These are phyloP conservation scores for Hanleya hanleyi DNA, from an alignment of 2,888 invertebrate genomes.

Conservation along the genomic window DNA sequence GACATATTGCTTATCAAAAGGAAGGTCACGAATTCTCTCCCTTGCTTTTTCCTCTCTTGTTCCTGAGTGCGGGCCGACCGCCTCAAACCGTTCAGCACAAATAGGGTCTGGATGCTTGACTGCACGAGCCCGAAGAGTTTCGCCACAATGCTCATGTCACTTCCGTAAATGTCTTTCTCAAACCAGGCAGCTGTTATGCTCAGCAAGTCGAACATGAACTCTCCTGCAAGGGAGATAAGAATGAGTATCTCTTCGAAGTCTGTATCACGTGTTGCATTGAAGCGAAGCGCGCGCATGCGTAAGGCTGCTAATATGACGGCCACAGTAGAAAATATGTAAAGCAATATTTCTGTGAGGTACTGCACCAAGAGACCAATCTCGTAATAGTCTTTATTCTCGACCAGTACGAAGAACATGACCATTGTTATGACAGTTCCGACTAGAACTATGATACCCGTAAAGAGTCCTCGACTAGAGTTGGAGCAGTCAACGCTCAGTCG, in stretches of 20 bases:
- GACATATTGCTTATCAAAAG: constrained; percentile 95
- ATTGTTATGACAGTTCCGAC: constrained; percentile 79
- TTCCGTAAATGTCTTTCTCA: constrained; percentile 84
- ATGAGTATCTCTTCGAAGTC: constrained; percentile 77
- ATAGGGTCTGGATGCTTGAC: constrained; percentile 91
- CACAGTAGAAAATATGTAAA: constrained; percentile 90
- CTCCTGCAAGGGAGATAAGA: constrained; percentile 92
- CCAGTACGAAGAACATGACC: constrained; percentile 96
- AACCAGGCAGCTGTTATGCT: constrained; percentile 93
- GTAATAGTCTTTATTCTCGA: constrained; percentile 81
- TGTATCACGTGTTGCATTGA: constrained; percentile 37
- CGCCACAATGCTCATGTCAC: constrained; percentile 91
- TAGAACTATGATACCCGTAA: constrained; percentile 80
- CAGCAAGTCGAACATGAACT: constrained; percentile 93
- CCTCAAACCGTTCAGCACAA: constrained; percentile 93
- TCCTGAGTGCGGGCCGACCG: constrained; percentile 91
- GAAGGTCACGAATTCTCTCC: constrained; percentile 95
- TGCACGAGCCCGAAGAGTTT: constrained; percentile 90
- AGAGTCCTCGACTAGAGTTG: constrained; percentile 90
- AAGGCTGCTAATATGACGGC: constrained; percentile 92
- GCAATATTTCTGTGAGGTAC: constrained; percentile 89
- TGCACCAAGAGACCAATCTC: constrained; percentile 92
- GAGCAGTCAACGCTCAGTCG: constrained; percentile 84
- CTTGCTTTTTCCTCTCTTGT: constrained; percentile 95
- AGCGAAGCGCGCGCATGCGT: constrained; percentile 78